Base-by-base conservation (phyloP, 2,888 invertebrate genomes). In the Ectemnius continuus region DNA sequence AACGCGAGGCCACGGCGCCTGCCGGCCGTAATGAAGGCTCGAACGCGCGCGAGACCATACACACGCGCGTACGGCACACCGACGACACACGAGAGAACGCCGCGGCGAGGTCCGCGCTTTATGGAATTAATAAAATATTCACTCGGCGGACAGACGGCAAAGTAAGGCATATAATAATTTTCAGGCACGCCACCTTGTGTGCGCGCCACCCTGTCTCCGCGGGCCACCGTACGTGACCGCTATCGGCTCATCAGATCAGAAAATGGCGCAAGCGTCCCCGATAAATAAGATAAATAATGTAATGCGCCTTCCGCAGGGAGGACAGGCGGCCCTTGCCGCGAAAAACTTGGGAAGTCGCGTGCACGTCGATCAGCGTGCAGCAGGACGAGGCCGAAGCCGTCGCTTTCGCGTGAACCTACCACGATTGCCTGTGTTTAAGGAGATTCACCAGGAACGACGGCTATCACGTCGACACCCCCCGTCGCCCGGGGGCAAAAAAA, bases 101-200 rank as follows among this genome's bases (percentile, higher is more conserved):
- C 47, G n/a, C 52, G 64, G 67, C 65, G 46, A 52, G 65, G 62
- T 47, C 66, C 61, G 62, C 73, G 77, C 79, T 84, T 82, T 81
- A 82, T 76, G 79, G 76, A 73, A 85, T 86, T 84, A 85, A 89
- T 89, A 83, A 89, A 89, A 87, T 86, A 89, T 89, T 87, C 85
- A 87, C 84, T 82, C 84, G 81, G 65, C 80, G 76, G 84, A 82
- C 83, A 81, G 80, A 81, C 79, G 79, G 80, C 69, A 81, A 84
- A 86, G 84, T 86, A 87, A 87, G 87, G 84, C 82, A 80, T 85
- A 84, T 85, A 84, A 88, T 87, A 85, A 88, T 88, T 87, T 84
- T 83, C 81, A 75, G 82, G 78, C 88, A 88, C 86, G 88, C 87
- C 82, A 88, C 82, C 85, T 86, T 85, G 81, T 77, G 73, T 80